Percentiles rank a stretch among this genome's conserved stretches.
Evolutionary conservation across 2,888 invertebrate genomes (phyloP).

Genomic region (Congeria kusceri): DNA sequence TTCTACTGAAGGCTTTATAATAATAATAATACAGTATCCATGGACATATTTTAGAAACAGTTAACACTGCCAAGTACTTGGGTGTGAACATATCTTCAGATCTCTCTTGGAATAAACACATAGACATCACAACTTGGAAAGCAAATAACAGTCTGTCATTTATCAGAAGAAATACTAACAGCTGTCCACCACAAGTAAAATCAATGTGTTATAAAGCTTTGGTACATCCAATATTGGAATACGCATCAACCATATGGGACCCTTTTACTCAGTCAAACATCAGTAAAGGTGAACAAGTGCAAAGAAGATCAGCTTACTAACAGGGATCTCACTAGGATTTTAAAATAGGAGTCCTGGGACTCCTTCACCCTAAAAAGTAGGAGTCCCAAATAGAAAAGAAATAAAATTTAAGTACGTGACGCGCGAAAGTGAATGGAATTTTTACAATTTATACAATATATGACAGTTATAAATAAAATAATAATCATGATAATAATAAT

Average conservation of each 20-base stretch:
- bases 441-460: too few species aligned
- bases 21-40: conserved; percentile 8
- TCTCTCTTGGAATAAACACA: conserved; percentile 9
- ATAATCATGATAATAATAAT: too few species aligned
- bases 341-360: too few species aligned
- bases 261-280: not conserved
- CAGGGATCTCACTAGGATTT: too few species aligned
- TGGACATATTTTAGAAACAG: conserved; percentile 1
- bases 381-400: too few species aligned
- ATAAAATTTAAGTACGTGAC: too few species aligned
- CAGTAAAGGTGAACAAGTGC: not conserved
- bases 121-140: not conserved
- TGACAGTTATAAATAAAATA: too few species aligned
- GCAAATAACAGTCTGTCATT: conserved; percentile 1
- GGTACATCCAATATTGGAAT: not conserved
- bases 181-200: not conserved
- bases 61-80: conserved; percentile 10
- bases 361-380: too few species aligned
- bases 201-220: not conserved
- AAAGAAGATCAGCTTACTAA: not conserved
- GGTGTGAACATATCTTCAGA: conserved; percentile 14
- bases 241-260: not conserved
- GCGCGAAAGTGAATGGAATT: too few species aligned
- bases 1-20: too few species aligned
- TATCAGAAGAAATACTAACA: conserved; percentile 14